phyloP scores from a whole-genome alignment of 1,140 invertebrate genomes.

The Calliopsis andreniformis region DNA sequence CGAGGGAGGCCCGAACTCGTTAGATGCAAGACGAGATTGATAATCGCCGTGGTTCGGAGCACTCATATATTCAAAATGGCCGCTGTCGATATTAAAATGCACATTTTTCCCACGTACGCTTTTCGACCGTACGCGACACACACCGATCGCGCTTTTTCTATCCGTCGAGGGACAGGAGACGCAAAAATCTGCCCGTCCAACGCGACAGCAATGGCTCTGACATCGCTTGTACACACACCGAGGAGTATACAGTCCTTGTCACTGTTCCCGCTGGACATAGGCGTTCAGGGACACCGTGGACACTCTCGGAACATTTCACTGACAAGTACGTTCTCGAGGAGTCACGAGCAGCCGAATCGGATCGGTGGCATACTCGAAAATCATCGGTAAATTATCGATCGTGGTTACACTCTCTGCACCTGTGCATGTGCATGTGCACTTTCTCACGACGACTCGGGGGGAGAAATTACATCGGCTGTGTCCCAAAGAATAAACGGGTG shows the following conservation, averaged over 20 bases:
- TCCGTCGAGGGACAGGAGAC: slow-evolving; percentile 11
- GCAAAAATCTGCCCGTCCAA: slow-evolving; percentile 27
- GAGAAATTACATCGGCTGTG: too few species aligned
- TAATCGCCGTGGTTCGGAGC: slow-evolving; percentile 49
- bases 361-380: slow-evolving; percentile 47
- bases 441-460: slow-evolving; percentile 15
- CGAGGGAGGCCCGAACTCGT: slow-evolving; percentile 47
- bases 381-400: slow-evolving; percentile 61
- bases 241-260: slow-evolving; percentile 26
- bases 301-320: slow-evolving; percentile 39
- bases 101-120: slow-evolving; percentile 26
- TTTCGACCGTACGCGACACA: slow-evolving; percentile 20
- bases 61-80: slow-evolving; percentile 67
- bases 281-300: slow-evolving; percentile 23
- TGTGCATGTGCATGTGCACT: too few species aligned
- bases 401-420: slow-evolving; percentile 40
- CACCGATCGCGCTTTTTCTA: slow-evolving; percentile 2
- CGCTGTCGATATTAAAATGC: slow-evolving; percentile 53
- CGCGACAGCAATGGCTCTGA: slow-evolving; percentile 19
- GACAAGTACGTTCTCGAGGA: slow-evolving; percentile 3
- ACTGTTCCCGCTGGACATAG: neutral
- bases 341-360: slow-evolving; percentile 14
- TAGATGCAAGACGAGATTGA: slow-evolving; percentile 42
- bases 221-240: slow-evolving; percentile 30
- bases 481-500: too few species aligned